Percentiles rank a stretch among this genome's conserved stretches.
Conservation (phyloP, 2,888 invertebrate genomes). For the Hartigia nigra region DNA sequence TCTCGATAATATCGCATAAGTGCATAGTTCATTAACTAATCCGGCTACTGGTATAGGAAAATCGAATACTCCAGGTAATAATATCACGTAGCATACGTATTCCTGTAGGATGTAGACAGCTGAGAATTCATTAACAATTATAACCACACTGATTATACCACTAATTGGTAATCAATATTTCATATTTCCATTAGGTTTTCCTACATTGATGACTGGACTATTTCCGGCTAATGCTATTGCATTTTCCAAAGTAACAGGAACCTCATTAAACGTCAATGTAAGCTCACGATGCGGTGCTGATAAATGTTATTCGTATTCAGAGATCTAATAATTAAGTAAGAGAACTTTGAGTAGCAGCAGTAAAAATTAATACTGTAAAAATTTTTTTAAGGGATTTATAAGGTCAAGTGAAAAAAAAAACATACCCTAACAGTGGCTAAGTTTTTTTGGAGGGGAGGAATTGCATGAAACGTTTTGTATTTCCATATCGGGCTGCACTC, state of each 20-base stretch:
- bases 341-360: neutral
- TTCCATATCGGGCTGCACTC: slow-evolving; percentile 15
- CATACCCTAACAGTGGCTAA: neutral
- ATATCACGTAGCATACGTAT: neutral
- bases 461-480: neutral
- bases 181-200: slow-evolving; percentile 16
- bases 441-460: neutral
- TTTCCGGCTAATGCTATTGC: neutral
- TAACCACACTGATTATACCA: slow-evolving; percentile 40
- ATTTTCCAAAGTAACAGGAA: neutral
- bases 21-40: neutral
- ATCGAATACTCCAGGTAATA: neutral
- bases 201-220: slow-evolving; percentile 7
- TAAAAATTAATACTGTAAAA: neutral
- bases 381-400: neutral
- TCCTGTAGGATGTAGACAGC: neutral
- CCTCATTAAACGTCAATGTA: neutral
- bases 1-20: neutral
- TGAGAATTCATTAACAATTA: slow-evolving; percentile 40
- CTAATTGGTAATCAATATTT: slow-evolving; percentile 52
- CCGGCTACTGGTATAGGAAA: neutral
- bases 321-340: neutral
- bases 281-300: neutral
- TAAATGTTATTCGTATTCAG: neutral
- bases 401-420: neutral